These are phyloP conservation scores for Salticus scenicus DNA, from an alignment of 2,888 invertebrate genomes.

Conservation along the genomic window DNA sequence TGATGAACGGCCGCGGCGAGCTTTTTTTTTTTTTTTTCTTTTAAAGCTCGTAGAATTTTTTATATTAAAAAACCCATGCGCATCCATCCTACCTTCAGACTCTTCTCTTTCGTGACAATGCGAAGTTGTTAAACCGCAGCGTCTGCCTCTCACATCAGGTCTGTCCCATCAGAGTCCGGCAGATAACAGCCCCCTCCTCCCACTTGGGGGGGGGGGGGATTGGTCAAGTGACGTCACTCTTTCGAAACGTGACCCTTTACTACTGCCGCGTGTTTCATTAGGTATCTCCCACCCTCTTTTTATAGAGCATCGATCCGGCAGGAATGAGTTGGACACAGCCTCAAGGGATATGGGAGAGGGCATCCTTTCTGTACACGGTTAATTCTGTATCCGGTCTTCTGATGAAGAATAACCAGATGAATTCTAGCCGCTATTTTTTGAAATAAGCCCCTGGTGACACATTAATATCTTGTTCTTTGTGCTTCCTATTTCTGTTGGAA, in stretches of 20 bases:
- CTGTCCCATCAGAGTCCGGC: background rate
- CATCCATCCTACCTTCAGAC: background rate
- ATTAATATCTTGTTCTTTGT: background rate
- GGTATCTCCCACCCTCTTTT: background rate
- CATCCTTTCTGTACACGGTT: background rate
- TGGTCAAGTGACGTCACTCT: conserved; percentile 1
- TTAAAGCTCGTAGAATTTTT: too few species aligned
- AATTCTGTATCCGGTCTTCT: background rate
- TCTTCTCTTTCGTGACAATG: conserved; percentile 1
- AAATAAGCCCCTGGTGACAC: background rate
- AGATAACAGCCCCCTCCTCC: background rate
- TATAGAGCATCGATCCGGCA: background rate
- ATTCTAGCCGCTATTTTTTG: background rate
- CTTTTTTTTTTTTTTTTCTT: too few species aligned
- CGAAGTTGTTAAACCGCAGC: background rate
- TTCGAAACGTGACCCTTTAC: conserved; percentile 9
- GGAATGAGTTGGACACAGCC: background rate
- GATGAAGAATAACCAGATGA: background rate
- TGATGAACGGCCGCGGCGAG: too few species aligned
- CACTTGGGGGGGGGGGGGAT: background rate
- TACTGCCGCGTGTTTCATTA: background rate
- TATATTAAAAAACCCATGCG: too few species aligned
- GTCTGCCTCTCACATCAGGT: conserved; percentile 1
- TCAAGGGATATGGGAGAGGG: background rate
- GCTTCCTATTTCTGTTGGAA: too few species aligned